Base-by-base conservation (phyloP, 2,888 invertebrate species). In the Leistus spinibarbis region DNA sequence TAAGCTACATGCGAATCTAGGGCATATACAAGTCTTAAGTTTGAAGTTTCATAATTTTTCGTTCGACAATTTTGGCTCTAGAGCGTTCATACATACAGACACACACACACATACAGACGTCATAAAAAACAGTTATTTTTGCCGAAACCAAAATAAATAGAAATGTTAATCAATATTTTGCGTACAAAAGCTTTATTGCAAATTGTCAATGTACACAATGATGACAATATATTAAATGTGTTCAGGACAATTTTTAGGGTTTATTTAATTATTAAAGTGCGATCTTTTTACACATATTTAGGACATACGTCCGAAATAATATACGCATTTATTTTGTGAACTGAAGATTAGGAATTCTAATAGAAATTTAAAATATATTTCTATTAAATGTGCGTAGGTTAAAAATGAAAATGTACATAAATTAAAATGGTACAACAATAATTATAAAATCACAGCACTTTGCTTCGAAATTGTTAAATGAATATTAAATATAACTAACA, bases 171-270 rank as follows among this genome's bases (percentile, higher is more conserved):
- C n/a, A 7, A 53, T 60, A 62, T 67, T 63, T 73, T 73, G 73
- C 73, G 62, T 73, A 73, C 40, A 73, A 73, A 73, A 73, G 73
- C 73, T 73, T 73, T 73, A 73, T 73, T 73, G 73, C 73, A 73
- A 73, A 73, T 67, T 73, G 73, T 73, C 73, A 67, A 57, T 65
- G 73, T 71, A 66, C 54, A 66, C 65, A 60, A n/a, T 19, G 19
- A 73, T 73, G 65, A 73, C 73, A 73, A 54, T 67, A 73, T 73
- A 40, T 40, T 40, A 10, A 62, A 64, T 73, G 72, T 66, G 24
- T 64, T 53, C 56, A 20, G 19, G 62, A 62, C 54, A 69, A 10
- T 23, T 64, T 54, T 64, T 64, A 66, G 20, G 40, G 24, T 16
- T n/a, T 63, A 27, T 20, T 66, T 66, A 24, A 66, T 66, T 65